Conservation (phyloP, 2,888 invertebrate genomes). For the Monoplex corrugatus region DNA sequence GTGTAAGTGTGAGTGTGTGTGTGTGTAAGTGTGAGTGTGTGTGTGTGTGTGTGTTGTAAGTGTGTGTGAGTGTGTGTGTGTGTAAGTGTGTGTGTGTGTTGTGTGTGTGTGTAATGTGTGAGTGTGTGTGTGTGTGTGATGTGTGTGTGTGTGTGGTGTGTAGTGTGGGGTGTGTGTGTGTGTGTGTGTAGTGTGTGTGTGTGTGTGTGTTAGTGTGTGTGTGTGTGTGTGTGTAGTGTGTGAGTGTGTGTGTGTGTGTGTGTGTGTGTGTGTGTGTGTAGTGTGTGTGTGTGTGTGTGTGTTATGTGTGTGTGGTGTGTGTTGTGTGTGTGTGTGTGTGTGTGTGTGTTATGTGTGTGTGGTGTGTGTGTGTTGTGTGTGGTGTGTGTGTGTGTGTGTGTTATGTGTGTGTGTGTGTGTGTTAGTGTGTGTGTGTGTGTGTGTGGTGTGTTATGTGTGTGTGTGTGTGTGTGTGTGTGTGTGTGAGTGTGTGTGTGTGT, state of each 20-base stretch:
- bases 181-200: too few relatives aligned
- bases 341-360: neutral
- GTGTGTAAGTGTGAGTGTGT: neutral
- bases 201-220: too few relatives aligned
- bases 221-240: neutral
- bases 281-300: conserved; percentile 7
- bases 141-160: too few relatives aligned
- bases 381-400: neutral
- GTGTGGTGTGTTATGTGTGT: neutral
- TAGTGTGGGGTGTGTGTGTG: too few relatives aligned
- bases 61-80: neutral
- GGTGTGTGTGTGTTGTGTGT: too few relatives aligned
- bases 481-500: neutral
- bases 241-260: neutral
- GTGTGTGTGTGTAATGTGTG: neutral
- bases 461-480: neutral
- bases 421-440: neutral
- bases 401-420: neutral
- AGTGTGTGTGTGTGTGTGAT: too few relatives aligned
- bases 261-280: neutral
- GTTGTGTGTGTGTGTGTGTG: neutral
- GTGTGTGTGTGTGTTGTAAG: neutral
- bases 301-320: conserved; percentile 19
- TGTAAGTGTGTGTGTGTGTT: neutral
- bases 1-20: neutral